Base-by-base conservation (phyloP, 2,797 vertebrate species). In the Pagetopsis macropterus region DNA sequence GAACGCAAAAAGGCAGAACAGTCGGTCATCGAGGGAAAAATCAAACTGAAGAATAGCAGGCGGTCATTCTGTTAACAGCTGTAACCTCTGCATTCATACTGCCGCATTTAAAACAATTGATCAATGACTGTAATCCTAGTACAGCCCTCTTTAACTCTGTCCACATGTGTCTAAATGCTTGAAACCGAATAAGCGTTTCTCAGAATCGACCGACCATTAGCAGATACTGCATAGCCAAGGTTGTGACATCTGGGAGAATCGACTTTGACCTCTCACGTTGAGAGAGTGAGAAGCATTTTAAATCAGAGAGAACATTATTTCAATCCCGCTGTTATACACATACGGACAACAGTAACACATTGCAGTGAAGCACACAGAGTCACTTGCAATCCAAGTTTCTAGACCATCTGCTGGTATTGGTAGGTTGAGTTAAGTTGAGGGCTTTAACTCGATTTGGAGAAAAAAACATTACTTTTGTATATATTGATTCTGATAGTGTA, bases 201-300 rank as follows among this genome's bases (percentile, higher is more conserved):
- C 23, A 48, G 62, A 52, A 58, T 67, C 43, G 44, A 41, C 51
- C 59, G 45, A 15, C 56, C 33, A 21, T 50, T 17, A 46, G 65
- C 65, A 60, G 57, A 57, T 57, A 64, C 57, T 13, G 21, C 21
- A 2, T 21, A 21, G 21, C 21, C 21, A 21, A 21, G 21, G 21
- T 21, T 2, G 21, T 21, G 48, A 33, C 67, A 72, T 61, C 76
- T 57, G 60, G 51, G 58, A 67, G 33, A 55, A 40, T 65, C 19
- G 21, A 23, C 49, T 59, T 21, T 55, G 69, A 79, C 50, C 12
- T 74, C 16, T 17, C 31, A 55, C 55, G 14, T 1, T 51, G 23
- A 61, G 54, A 61, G 54, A 46, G 61, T 64, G 4, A 68, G 68
- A 69, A 65, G 37, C 63, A 27, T 72, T 67, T 61, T 27, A 56